Evolutionary conservation across 2,113 vertebrate species (phyloP).

Genomic region (Cardinalis cardinalis): DNA sequence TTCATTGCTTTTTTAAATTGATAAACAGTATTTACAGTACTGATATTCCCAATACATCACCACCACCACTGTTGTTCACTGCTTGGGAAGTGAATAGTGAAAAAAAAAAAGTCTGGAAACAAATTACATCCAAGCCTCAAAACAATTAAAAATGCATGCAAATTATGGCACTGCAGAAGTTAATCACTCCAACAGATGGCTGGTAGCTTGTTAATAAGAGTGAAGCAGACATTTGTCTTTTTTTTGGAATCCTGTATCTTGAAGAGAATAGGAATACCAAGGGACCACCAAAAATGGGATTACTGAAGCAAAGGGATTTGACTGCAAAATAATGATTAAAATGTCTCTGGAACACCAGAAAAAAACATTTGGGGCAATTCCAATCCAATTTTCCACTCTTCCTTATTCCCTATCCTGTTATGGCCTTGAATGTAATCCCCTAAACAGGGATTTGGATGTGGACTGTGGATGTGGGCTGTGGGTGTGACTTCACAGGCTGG

Average conservation of each 20-base stretch:
- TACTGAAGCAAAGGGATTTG: neutral
- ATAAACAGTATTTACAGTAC: conserved; percentile 21
- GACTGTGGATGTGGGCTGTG: neutral
- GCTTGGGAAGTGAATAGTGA: neutral
- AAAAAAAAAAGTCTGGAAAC: neutral
- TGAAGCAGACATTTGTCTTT: neutral
- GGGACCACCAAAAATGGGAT: neutral
- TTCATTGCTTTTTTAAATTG: conserved; percentile 46
- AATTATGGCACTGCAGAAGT: conserved; percentile 40
- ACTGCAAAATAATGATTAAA: neutral
- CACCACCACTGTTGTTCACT: neutral
- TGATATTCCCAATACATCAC: conserved; percentile 7
- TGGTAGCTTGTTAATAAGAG: conserved; percentile 11
- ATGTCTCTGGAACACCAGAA: neutral
- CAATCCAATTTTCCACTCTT: neutral
- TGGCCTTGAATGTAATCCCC: neutral
- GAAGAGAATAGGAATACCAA: neutral
- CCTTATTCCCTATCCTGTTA: neutral
- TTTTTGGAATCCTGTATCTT: neutral
- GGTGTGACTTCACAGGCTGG: neutral
- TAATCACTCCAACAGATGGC: conserved; percentile 16
- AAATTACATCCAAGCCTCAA: conserved; percentile 33
- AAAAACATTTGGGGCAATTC: neutral
- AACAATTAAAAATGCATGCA: conserved; percentile 38
- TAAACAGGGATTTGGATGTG: neutral